A percentile compares a stretch with the other conserved stretches of the same genome.
Evolutionary conservation across 2,888 invertebrate species (phyloP).

Genomic region (Rhagonycha fulva): DNA sequence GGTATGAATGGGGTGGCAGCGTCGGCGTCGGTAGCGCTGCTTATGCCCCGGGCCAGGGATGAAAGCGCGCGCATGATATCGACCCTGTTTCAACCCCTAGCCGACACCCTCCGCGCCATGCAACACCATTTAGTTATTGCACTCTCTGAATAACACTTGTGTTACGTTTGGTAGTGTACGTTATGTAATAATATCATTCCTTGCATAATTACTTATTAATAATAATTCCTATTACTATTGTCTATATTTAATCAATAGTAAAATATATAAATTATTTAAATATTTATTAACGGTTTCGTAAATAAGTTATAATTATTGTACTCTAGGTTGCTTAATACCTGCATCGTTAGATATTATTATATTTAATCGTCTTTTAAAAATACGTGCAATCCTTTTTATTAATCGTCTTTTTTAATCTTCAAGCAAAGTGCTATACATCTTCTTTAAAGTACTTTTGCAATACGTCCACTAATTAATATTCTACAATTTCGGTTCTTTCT

Average conservation of each 20-base stretch:
- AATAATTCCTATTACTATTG: constrained; percentile 57
- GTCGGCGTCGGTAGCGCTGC: constrained; percentile 28
- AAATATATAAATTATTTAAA: constrained; percentile 52
- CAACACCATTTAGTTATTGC: constrained; percentile 66
- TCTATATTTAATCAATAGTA: constrained; percentile 57
- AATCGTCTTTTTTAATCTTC: constrained; percentile 28
- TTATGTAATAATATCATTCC: constrained; percentile 60
- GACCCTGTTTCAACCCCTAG: constrained; percentile 56
- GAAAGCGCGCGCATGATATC: constrained; percentile 52
- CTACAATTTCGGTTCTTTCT: constrained; percentile 35
- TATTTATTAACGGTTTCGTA: constrained; percentile 51
- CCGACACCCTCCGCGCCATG: constrained; percentile 60
- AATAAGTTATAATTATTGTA: constrained; percentile 52
- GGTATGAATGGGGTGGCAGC: constrained; percentile 34
- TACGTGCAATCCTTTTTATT: constrained; percentile 52
- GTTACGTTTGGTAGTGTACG: constrained; percentile 65
- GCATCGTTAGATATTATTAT: constrained; percentile 52
- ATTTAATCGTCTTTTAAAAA: constrained; percentile 49
- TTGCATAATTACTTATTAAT: constrained; percentile 58
- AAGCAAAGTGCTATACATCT: constrained; percentile 20
- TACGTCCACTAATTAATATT: constrained; percentile 20
- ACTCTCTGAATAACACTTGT: constrained; percentile 66
- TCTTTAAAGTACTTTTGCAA: constrained; percentile 14
- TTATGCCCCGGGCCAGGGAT: constrained; percentile 46
- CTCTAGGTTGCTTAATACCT: constrained; percentile 54